A percentile compares a stretch with the other conserved stretches of the same genome.
These are phyloP conservation scores for Diplodus sargus DNA, from an alignment of 2,797 vertebrate genomes.

Conservation along the genomic window DNA sequence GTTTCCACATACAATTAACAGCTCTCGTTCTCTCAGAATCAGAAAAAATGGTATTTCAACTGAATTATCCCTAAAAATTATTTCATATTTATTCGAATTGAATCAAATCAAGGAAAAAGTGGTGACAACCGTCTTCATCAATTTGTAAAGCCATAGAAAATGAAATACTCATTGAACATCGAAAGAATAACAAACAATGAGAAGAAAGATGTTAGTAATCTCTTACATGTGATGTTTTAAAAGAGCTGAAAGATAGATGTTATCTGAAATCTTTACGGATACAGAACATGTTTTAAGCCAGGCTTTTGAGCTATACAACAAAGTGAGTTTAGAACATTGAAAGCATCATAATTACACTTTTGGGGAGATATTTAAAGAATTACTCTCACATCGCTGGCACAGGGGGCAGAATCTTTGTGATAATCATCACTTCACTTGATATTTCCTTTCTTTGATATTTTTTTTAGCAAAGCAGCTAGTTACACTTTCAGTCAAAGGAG, in stretches of 20 bases:
- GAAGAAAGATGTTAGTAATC: slow-evolving; percentile 15
- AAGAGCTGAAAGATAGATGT: not conserved
- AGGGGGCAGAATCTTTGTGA: slow-evolving; percentile 39
- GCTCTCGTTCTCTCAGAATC: too few relatives aligned
- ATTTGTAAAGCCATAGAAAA: not conserved
- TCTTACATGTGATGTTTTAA: not conserved
- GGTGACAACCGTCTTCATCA: too few relatives aligned
- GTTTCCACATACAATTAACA: too few relatives aligned
- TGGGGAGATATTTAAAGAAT: slow-evolving; percentile 22
- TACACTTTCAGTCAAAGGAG: slow-evolving; percentile 19
- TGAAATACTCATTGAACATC: not conserved
- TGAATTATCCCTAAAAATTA: too few relatives aligned
- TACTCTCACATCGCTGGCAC: slow-evolving; percentile 4
- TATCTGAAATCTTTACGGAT: slow-evolving; percentile 7
- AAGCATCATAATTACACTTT: slow-evolving; percentile 28
- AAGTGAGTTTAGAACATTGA: slow-evolving; percentile 22
- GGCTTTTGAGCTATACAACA: slow-evolving; percentile 18
- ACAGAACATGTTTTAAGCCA: not conserved
- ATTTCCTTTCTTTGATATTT: slow-evolving; percentile 36
- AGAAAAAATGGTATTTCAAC: too few relatives aligned
- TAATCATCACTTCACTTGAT: slow-evolving; percentile 43
- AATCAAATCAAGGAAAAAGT: too few relatives aligned
- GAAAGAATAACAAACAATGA: slow-evolving; percentile 3
- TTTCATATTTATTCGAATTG: too few relatives aligned
- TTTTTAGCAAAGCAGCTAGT: not conserved